Conservation (phyloP, 1,140 invertebrate species). For the Steinernema khuongi region DNA sequence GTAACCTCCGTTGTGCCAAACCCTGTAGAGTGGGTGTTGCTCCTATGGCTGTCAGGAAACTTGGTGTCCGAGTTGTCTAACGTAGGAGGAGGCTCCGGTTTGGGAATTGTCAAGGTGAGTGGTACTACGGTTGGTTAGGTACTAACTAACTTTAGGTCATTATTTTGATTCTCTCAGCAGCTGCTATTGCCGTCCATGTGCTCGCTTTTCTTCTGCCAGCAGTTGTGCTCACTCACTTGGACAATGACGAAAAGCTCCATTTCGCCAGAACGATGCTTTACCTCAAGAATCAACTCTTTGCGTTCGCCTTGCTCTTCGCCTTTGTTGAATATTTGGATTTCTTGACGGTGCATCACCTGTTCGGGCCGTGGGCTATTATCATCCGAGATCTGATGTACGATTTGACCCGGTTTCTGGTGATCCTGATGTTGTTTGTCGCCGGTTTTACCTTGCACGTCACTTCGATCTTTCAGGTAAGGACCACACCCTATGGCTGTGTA, state of each 20-base stretch:
- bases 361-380: constrained; percentile 86
- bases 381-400: constrained; percentile 67
- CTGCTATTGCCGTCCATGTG: constrained; percentile 82
- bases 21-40: constrained; percentile 91
- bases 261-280: constrained; percentile 57
- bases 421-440: constrained; percentile 91
- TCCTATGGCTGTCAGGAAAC: constrained; percentile 89
- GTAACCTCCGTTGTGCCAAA: constrained; percentile 69
- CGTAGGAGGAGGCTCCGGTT: constrained; percentile 84
- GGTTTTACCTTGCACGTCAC: constrained; percentile 97
- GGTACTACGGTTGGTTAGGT: constrained; percentile 66
- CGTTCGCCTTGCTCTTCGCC: constrained; percentile 82
- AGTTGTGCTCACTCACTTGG: constrained; percentile 63
- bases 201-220: constrained; percentile 66
- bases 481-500: constrained; percentile 40
- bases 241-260: constrained; percentile 54
- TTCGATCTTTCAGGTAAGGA: constrained; percentile 78
- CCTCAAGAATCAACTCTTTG: constrained; percentile 80
- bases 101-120: constrained; percentile 65
- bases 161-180: constrained; percentile 82
- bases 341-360: constrained; percentile 89
- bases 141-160: constrained; percentile 65
- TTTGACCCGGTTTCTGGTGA: constrained; percentile 86
- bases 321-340: constrained; percentile 91
- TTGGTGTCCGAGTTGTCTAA: constrained; percentile 91